Conservation (phyloP, 2,113 vertebrate genomes). For the Hemibagrus wyckioides region DNA sequence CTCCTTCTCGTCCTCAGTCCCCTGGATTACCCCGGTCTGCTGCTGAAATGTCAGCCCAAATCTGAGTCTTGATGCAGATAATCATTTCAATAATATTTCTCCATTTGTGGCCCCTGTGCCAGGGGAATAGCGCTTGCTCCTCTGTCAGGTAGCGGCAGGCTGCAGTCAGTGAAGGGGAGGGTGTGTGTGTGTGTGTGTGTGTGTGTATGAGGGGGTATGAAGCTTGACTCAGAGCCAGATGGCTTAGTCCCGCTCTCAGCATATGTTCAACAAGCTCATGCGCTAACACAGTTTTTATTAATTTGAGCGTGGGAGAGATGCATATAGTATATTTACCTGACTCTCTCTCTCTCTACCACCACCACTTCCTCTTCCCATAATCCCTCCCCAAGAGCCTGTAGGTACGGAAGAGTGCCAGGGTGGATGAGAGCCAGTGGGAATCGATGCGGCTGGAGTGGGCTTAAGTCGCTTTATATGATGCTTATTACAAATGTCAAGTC, state of each 20-base stretch:
- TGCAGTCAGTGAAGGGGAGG: constrained; percentile 84
- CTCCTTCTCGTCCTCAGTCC: constrained; percentile 99
- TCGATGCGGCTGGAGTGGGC: constrained; percentile 48
- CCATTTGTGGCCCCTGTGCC: constrained; percentile 99
- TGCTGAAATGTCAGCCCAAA: constrained; percentile 99
- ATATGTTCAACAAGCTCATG: constrained; percentile 99
- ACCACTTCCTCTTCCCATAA: constrained; percentile 53
- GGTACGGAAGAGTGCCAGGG: constrained; percentile 25
- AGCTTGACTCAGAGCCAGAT: constrained; percentile 99
- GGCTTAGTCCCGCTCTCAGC: constrained; percentile 98
- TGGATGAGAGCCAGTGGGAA: constrained; percentile 45
- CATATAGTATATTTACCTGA: constrained; percentile 92
- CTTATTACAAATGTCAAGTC: constrained; percentile 59
- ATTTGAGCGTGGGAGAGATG: constrained; percentile 93
- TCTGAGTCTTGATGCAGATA: constrained; percentile 99
- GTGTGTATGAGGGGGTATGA: constrained; percentile 71
- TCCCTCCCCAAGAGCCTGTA: constrained; percentile 27
- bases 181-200: not conserved
- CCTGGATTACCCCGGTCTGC: constrained; percentile 98
- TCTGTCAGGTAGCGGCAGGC: constrained; percentile 99
- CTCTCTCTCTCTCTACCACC: constrained; percentile 61
- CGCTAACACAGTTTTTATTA: constrained; percentile 91
- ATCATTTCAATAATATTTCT: constrained; percentile 99
- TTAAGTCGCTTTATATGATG: constrained; percentile 52
- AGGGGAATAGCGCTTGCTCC: constrained; percentile 98